Evolutionary conservation across 2,797 vertebrate genomes (phyloP).

Genomic region (Urosaurus nigricauda): DNA sequence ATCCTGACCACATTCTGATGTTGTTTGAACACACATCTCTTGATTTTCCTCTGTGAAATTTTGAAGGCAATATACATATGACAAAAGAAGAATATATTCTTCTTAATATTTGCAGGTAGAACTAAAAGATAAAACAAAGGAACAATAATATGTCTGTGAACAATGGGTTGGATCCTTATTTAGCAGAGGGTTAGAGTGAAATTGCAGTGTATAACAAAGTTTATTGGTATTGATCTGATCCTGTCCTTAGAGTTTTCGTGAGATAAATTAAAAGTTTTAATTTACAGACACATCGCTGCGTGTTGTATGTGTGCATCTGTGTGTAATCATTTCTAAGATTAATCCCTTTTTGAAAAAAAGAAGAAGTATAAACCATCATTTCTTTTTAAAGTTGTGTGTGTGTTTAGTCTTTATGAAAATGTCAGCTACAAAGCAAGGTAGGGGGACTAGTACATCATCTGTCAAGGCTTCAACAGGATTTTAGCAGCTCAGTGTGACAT

Average conservation of each 20-base stretch:
- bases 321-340: constrained; percentile 26
- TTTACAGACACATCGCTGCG: constrained; percentile 1
- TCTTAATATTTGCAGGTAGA: neutral
- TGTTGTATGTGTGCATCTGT: neutral
- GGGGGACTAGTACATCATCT: constrained; percentile 55
- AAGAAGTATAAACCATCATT: neutral
- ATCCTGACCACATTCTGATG: no score
- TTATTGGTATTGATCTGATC: fast-evolving
- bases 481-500: constrained; percentile 57
- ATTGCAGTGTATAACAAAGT: neutral
- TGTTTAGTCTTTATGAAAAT: constrained; percentile 49
- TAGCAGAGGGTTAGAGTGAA: neutral
- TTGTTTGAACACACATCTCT: no score
- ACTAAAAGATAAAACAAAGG: neutral
- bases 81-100: no score
- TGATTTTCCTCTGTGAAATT: no score
- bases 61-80: no score
- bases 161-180: neutral
- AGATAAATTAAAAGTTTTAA: neutral
- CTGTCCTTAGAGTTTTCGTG: fast-evolving
- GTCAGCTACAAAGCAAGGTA: constrained; percentile 52
- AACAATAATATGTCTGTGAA: neutral
- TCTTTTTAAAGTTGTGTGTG: constrained; percentile 21
- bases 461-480: constrained; percentile 63
- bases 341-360: neutral